Conservation (phyloP, 2,888 invertebrate genomes). For the Lycia hirtaria region DNA sequence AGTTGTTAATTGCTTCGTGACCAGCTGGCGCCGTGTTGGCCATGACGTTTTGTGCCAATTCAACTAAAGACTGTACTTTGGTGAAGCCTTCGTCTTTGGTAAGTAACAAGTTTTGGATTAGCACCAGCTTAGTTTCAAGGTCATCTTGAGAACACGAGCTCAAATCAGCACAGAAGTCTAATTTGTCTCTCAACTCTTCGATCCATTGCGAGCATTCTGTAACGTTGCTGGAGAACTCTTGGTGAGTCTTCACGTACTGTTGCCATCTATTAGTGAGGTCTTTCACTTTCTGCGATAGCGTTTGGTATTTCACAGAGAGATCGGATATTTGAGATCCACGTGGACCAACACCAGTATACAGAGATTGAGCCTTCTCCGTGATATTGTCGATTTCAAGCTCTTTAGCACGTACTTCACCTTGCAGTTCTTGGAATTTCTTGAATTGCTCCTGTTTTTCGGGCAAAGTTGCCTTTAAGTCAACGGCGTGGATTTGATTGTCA, state of each 20-base stretch:
- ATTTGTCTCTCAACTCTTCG: constrained; percentile 91
- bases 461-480: constrained; percentile 93
- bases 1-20: constrained; percentile 93
- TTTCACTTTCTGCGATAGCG: constrained; percentile 95
- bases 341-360: constrained; percentile 90
- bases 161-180: constrained; percentile 94
- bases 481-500: constrained; percentile 94
- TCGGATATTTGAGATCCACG: constrained; percentile 95
- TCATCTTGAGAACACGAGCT: constrained; percentile 94
- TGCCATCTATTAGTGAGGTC: constrained; percentile 97
- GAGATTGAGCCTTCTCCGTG: constrained; percentile 94
- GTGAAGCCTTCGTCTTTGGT: constrained; percentile 97
- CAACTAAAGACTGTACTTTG: constrained; percentile 95
- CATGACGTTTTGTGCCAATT: constrained; percentile 94
- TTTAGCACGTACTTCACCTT: constrained; percentile 95
- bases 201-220: constrained; percentile 94
- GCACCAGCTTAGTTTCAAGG: constrained; percentile 92
- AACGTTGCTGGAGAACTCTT: constrained; percentile 93
- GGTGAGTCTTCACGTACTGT: constrained; percentile 94
- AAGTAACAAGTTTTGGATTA: constrained; percentile 94
- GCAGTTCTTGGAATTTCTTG: constrained; percentile 90
- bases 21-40: constrained; percentile 96
- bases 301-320: constrained; percentile 96
- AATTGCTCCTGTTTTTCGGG: constrained; percentile 94
- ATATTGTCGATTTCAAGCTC: constrained; percentile 97